Evolutionary conservation across 2,888 invertebrate genomes (phyloP), one percentile per base, ranked within the genome.

Genomic region (Bibio marci): DNA sequence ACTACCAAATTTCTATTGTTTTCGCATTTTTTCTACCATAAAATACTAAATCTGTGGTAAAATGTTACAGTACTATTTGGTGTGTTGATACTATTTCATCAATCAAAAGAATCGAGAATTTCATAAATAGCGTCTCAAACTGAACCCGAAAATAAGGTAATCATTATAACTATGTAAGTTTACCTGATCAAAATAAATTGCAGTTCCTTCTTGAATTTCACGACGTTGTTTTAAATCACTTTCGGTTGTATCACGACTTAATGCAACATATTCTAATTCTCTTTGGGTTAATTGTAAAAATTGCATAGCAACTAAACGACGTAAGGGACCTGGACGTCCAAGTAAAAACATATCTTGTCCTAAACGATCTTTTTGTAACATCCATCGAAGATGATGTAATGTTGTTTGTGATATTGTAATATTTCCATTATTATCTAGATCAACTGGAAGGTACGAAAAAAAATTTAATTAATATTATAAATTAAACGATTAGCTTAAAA

Each of bases 231-330:
- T 97, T 19, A 97, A 69, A 61, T 97, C 97, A 4, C 91, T 83
- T 61, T 97, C 97, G 0, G 95, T 97, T 0, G 95, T 94, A 55
- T 97, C 97, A 46, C 95, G 67, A 19, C 92, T 92, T 14, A 97
- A 64, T 1, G 92, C 80, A 18, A 97, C 80, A 63, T 92, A 95
- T 58, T 97, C 95, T 37, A 85, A 65, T 65, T 97, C 95, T 38
- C 86, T 69, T 48, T 82, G 77, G 0, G 87, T 90, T 39, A 95
- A 56, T 59, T 95, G 88, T 50, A 91, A 67, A 62, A 85, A 85
- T 53, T 88, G 81, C 62, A 94, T 71, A 1, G 90, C 90, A 38
- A 95, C 62, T 54, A 78, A 72, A 38, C 94, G 66, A 49, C 87
- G 73, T 41, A 48, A 41, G 0, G 83, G 78, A 0, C 95, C 95